Evolutionary conservation across 2,888 invertebrate species (phyloP).

Genomic region (Drosophila ezoana): DNA sequence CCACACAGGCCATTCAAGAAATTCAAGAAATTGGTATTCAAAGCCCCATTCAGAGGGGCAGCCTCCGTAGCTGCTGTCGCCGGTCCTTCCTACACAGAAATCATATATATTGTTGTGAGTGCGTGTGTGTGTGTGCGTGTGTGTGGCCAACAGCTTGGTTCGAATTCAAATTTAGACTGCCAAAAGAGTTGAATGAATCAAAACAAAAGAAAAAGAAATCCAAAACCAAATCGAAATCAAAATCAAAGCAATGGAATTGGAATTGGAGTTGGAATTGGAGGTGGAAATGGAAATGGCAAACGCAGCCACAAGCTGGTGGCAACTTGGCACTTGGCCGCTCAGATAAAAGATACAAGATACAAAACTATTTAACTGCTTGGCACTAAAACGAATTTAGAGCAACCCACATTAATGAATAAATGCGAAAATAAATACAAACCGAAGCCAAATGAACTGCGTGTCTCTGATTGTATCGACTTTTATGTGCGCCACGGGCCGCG

Average conservation of each 20-base stretch:
- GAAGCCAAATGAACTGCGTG: constrained; percentile 29
- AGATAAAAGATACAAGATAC: constrained; percentile 37
- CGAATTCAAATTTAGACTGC: constrained; percentile 50
- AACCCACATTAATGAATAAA: constrained; percentile 44
- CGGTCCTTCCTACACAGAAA: constrained; percentile 58
- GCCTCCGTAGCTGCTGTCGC: constrained; percentile 28
- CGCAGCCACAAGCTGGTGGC: constrained; percentile 37
- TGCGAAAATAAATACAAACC: constrained; percentile 19
- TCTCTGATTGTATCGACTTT: constrained; percentile 22
- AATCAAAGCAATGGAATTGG: constrained; percentile 11
- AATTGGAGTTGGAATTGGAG: neutral
- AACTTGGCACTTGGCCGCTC: constrained; percentile 41
- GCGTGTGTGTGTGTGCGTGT: constrained; percentile 25
- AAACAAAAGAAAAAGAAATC: constrained; percentile 48
- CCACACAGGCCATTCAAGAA: constrained; percentile 55
- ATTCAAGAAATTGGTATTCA: constrained; percentile 51
- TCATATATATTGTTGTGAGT: constrained; percentile 6
- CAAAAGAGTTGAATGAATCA: constrained; percentile 54
- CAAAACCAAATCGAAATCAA: constrained; percentile 9
- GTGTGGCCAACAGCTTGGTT: constrained; percentile 47
- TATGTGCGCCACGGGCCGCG: neutral
- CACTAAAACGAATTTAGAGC: constrained; percentile 38
- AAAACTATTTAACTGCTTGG: constrained; percentile 32
- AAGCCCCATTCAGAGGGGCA: constrained; percentile 46
- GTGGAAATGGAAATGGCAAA: constrained; percentile 15